Evolutionary conservation across 53 echinoderm and acorn worm species (phyloP), one percentile per base, ranked within the genome.

Genomic region (Crossaster papposus): DNA sequence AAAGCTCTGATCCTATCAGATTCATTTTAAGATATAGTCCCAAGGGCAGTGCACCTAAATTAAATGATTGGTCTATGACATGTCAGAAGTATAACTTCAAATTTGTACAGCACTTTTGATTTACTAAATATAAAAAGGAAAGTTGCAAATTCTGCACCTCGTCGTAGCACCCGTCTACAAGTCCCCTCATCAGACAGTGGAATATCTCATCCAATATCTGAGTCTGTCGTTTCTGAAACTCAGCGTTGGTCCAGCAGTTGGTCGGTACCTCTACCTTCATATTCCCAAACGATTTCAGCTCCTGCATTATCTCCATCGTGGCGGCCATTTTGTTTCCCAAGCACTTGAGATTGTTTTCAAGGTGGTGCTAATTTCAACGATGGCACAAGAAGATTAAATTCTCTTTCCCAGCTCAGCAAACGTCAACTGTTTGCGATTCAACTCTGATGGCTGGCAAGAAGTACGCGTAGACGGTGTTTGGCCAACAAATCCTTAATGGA

Each of bases 131-230:
- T 63, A 8, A 3, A 64, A 34, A 44, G 17, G 72, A 72, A 31
- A 72, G 1, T 0, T 52, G 18, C 20, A 76, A 54, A 75, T 15
- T 29, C 64, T 35, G 11, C 86, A 96, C 96, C 96, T 96, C 96
- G 90, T 96, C 94, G 54, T 96, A 96, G 68, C 94, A 96, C 14
- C 96, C 96, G 76, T 94, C 91, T 17, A 94, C 84, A 4, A 96
- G 92, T 34, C 96, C 96, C 38, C 90, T 91, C 88, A 94, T 88
- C 30, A 96, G 86, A 32, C 94, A 94, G 3, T 81, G 79, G 85
- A 96, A 96, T 51, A 96, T 96, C 64, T 94, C 93, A 85, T 94
- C 96, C 92, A 96, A 62, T 13, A 94, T 95, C 53, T 92, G 93
- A 81, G 92, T 86, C 81, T 96, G 94, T 53, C 84, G 70, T 10